phyloP scores from a whole-genome alignment of 1,140 invertebrate species.

The Phenacoccus solenopsis region DNA sequence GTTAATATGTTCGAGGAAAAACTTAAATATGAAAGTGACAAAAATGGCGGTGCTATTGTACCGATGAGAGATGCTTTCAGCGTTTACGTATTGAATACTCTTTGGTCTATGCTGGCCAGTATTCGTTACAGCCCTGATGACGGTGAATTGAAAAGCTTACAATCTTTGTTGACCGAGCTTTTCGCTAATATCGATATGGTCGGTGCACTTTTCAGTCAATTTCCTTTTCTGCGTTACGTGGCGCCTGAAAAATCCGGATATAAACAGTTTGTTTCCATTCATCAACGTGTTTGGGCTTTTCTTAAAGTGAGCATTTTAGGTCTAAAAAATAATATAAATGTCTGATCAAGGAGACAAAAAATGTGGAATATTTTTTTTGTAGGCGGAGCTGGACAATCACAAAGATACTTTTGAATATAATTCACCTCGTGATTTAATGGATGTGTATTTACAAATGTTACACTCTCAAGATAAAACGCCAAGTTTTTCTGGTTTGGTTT shows the following conservation, averaged over 20 bases:
- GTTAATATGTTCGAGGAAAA: conserved; percentile 40
- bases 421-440: conserved; percentile 68
- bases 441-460: conserved; percentile 60
- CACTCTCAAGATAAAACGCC: conserved; percentile 34
- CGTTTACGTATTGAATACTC: conserved; percentile 64
- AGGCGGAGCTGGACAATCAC: conserved; percentile 58
- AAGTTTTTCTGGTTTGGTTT: conserved; percentile 35
- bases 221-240: conserved; percentile 57
- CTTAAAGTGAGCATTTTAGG: conserved; percentile 35
- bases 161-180: conserved; percentile 52
- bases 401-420: conserved; percentile 47
- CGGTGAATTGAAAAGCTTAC: conserved; percentile 48
- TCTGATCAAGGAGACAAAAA: not conserved
- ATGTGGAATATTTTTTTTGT: conserved; percentile 23
- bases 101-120: conserved; percentile 79
- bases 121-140: conserved; percentile 45
- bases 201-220: conserved; percentile 60
- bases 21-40: conserved; percentile 26
- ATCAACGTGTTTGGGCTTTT: conserved; percentile 56
- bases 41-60: conserved; percentile 34
- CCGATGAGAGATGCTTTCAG: conserved; percentile 58
- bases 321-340: not conserved
- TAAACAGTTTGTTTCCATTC: conserved; percentile 52
- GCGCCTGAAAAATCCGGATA: conserved; percentile 64
- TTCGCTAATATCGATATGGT: conserved; percentile 63